Percentiles rank a stretch among this genome's conserved stretches.
These are phyloP conservation scores for Hephaestus fuliginosus DNA, from an alignment of 2,797 vertebrate species.

Conservation along the genomic window DNA sequence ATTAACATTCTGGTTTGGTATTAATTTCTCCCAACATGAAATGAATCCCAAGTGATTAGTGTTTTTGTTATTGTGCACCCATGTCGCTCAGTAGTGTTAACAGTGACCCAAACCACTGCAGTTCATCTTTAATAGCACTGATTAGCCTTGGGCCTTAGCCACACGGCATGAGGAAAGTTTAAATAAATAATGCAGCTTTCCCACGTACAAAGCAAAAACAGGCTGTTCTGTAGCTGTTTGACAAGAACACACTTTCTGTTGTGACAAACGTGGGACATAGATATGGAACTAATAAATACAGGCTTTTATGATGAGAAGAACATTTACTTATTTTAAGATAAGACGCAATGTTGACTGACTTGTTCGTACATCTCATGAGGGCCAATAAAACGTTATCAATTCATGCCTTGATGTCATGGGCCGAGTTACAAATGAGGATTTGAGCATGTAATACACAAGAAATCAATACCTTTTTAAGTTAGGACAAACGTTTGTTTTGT, in stretches of 20 bases:
- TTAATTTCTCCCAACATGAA: background rate
- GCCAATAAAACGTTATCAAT: background rate
- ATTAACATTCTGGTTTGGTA: background rate
- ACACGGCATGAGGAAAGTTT: background rate
- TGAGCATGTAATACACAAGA: background rate
- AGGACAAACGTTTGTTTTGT: background rate
- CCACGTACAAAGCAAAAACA: slow-evolving; percentile 27
- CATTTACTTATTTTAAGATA: slow-evolving; percentile 7
- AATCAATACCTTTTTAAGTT: background rate
- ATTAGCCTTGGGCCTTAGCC: slow-evolving; percentile 3
- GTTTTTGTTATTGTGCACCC: background rate
- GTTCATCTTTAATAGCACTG: slow-evolving; percentile 28
- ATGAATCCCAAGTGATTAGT: background rate
- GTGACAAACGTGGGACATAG: slow-evolving; percentile 14
- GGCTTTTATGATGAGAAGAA: slow-evolving; percentile 33
- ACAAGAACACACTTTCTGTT: slow-evolving; percentile 5
- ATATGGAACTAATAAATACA: slow-evolving; percentile 22
- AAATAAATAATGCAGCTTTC: slow-evolving; percentile 21
- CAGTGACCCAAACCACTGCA: slow-evolving; percentile 22
- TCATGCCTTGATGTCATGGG: background rate
- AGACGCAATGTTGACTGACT: slow-evolving; percentile 5
- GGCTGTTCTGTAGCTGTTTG: background rate
- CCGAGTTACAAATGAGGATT: slow-evolving; percentile 11
- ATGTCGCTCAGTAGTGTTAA: background rate
- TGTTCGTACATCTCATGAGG: background rate